phyloP scores from a whole-genome alignment of 2,113 vertebrate genomes.

The Candoia aspera region DNA sequence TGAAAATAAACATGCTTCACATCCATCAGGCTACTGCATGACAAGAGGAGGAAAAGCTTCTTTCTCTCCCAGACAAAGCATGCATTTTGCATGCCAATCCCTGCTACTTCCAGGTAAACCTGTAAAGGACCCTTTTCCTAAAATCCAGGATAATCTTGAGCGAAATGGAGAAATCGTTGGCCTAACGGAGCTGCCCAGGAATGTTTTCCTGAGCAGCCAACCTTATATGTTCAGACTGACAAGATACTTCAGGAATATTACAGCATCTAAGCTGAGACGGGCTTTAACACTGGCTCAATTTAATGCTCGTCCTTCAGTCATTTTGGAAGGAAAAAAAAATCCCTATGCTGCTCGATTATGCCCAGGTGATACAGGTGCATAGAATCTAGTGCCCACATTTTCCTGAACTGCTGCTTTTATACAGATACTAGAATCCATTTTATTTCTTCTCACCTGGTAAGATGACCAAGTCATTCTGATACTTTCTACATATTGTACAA shows the following conservation, averaged over 20 bases:
- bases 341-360: not conserved
- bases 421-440: no score
- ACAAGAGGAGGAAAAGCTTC: no score
- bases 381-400: not conserved
- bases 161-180: not conserved
- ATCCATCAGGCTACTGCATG: not conserved
- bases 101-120: not conserved
- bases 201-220: not conserved
- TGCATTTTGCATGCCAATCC: not conserved
- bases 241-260: not conserved
- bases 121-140: not conserved
- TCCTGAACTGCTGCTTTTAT: no score
- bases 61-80: not conserved
- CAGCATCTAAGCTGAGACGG: not conserved
- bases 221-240: not conserved
- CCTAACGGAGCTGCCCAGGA: not conserved
- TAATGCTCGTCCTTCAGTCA: not conserved
- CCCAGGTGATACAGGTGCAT: not conserved
- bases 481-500: no score
- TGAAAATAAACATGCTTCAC: not conserved
- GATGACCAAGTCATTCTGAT: no score
- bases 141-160: not conserved
- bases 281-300: not conserved
- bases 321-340: not conserved
- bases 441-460: no score